Evolutionary conservation across 1,140 invertebrate genomes (phyloP), one percentile per base, ranked within the genome.

Genomic region (Daktulosphaira vitifoliae): DNA sequence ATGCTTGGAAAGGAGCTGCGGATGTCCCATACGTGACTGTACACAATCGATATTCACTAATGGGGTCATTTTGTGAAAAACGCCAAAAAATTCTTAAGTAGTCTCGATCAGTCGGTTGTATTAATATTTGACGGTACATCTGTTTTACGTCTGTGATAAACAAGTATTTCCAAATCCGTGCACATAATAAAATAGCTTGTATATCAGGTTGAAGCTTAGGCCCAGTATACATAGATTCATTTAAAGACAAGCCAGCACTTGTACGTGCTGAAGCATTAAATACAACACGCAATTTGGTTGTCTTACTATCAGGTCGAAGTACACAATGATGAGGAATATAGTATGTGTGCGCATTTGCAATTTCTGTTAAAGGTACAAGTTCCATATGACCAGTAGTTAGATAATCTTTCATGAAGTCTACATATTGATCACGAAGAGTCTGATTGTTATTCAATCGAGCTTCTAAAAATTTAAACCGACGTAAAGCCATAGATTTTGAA

Each of bases 1-100:
- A 71, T 8, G 74, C 73, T 7, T 74, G 68, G 65, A 66, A 73
- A 5, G 74, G 71, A 15, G 72, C 72, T 7, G 71, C 66, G 65
- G 70, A 68, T 16, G 53, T 64, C 9, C 73, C 73, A 67, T 70
- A 76, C 2, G 72, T 74, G 0, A 75, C 69, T 6, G 69, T 73
- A 16, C 67, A 53, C 15, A 74, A 65, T 22, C 51, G 37, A 65
- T 69, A 76, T 51, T 71, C 68, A 13, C 65, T 15, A 5, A 75
- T 66, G 6, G 68, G 48, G 23, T 72, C 52, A 39, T 66, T 52
- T 9, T 65, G 64, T 13, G 64, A 51, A 33, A 70, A 44, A 49
- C 73, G 64, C 73, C 75, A 77, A 1, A 78, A 29, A 18, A 78
- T 74, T 15, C 69, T 51, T 70, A 76, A 74, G 54, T 71, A 73